Conservation (phyloP, 2,888 invertebrate genomes). For the Drosophila neonasuta region DNA sequence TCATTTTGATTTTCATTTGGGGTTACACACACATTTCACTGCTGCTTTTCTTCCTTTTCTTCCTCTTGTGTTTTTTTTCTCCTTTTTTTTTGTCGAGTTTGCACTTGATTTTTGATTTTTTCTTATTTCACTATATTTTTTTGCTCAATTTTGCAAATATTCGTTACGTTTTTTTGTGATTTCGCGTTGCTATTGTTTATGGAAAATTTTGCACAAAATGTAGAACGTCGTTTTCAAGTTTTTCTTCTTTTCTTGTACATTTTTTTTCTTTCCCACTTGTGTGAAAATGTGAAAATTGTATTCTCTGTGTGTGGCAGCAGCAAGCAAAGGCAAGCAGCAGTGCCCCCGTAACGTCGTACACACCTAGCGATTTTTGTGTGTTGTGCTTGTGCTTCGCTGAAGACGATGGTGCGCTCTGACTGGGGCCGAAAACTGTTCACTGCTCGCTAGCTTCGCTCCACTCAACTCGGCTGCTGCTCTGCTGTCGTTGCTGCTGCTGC, state of each 20-base stretch:
- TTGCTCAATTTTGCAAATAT: constrained; percentile 24
- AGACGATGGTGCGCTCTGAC: constrained; percentile 77
- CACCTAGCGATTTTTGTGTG: constrained; percentile 70
- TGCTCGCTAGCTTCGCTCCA: constrained; percentile 53
- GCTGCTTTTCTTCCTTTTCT: constrained; percentile 32
- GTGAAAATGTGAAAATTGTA: constrained; percentile 68
- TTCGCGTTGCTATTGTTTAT: constrained; percentile 38
- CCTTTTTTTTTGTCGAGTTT: constrained; percentile 20
- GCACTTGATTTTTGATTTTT: constrained; percentile 43
- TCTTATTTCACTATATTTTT: constrained; percentile 25
- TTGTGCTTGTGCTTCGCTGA: constrained; percentile 71
- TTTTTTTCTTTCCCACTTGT: constrained; percentile 49
- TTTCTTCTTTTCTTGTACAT: constrained; percentile 66
- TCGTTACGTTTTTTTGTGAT: constrained; percentile 35
- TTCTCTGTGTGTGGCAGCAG: constrained; percentile 61
- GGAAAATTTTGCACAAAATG: constrained; percentile 57
- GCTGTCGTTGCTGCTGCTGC: constrained; percentile 9
- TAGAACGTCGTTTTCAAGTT: constrained; percentile 45
- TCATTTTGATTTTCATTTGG: constrained; percentile 41
- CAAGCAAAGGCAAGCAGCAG: constrained; percentile 18
- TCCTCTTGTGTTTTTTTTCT: constrained; percentile 22
- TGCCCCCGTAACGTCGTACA: constrained; percentile 75
- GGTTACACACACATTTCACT: constrained; percentile 41
- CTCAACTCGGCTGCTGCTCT: constrained; percentile 31
- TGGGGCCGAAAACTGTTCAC: constrained; percentile 50